These are phyloP conservation scores for Pogonomyrmex barbatus DNA, from an alignment of 1,140 invertebrate genomes.

Conservation along the genomic window DNA sequence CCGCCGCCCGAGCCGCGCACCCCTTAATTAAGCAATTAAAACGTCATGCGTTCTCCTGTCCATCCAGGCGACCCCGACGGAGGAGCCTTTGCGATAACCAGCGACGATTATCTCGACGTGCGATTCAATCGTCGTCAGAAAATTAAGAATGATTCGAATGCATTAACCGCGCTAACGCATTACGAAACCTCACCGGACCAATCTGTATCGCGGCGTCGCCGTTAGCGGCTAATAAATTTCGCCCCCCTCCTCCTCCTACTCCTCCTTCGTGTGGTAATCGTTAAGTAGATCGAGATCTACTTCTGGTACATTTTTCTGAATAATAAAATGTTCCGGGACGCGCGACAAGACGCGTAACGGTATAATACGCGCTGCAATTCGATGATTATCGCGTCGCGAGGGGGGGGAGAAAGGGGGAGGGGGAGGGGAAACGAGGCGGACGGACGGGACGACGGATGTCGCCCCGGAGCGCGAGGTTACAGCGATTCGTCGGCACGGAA, in stretches of 20 bases:
- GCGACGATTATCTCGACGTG: constrained; percentile 10
- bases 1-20: not conserved
- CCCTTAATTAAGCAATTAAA: constrained; percentile 81
- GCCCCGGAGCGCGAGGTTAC: constrained; percentile 13
- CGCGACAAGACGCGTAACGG: not conserved
- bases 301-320: not conserved
- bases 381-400: not conserved
- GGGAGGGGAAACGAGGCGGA: not conserved
- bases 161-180: constrained; percentile 29
- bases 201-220: constrained; percentile 33
- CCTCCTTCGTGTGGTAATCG: not conserved
- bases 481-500: constrained; percentile 65
- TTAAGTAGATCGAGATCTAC: constrained; percentile 37
- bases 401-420: too few relatives aligned
- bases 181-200: not conserved
- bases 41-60: constrained; percentile 68
- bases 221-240: constrained; percentile 39
- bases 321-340: not conserved
- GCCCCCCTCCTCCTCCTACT: not conserved
- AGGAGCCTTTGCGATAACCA: constrained; percentile 3
- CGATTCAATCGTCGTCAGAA: constrained; percentile 6
- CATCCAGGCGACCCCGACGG: constrained; percentile 20
- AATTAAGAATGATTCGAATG: constrained; percentile 46
- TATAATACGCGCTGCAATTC: not conserved
- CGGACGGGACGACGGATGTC: constrained; percentile 17